Base-by-base conservation (phyloP, 1,140 invertebrate species). In the Drosophila rufa region DNA sequence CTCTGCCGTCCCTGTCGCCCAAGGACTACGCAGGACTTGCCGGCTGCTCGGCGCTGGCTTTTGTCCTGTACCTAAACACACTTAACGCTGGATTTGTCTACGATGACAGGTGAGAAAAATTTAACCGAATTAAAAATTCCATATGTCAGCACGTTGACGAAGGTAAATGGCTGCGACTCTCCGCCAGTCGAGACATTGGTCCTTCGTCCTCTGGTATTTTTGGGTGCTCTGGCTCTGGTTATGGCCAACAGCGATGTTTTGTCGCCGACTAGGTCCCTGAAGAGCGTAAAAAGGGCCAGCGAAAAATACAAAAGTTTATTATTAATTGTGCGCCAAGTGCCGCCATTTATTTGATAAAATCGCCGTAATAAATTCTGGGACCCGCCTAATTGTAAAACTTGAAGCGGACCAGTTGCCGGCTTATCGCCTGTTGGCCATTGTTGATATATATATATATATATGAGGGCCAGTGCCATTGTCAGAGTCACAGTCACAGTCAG, bases 81-180 rank as follows among this genome's bases (percentile, higher is more conserved):
- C 94, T 98, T 80, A 95, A 97, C 85, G 97, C 97, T 61, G 97
- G 97, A 91, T 98, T 98, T 94, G 97, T 98, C 80, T 98, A 98
- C 94, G 97, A 98, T 94, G 97, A 98, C 95, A 97, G 97, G 97
- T 90, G 82, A 86, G 83, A 79, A 67, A 81, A 84, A 79, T 89
- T 70, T 78, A 67, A 81, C 45, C 69, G 84, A 81, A 90, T 90
- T 90, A 91, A 91, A 90, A 94, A 95, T 90, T 90, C 86, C 85
- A 90, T 90, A 90, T 90, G 85, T 90, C 85, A 90, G 75, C 82
- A 82, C 71, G 64, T 90, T 90, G 85, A 90, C 86, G 85, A 90
- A 90, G 85, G 85, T 90, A 85, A 89, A 89, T 83, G 77, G 71
- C 64, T 14, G 36, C 30, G 14, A 38, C 47, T 27, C 22, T 62